Conservation (phyloP, 2,113 vertebrate species). For the Cinclus mexicanus region DNA sequence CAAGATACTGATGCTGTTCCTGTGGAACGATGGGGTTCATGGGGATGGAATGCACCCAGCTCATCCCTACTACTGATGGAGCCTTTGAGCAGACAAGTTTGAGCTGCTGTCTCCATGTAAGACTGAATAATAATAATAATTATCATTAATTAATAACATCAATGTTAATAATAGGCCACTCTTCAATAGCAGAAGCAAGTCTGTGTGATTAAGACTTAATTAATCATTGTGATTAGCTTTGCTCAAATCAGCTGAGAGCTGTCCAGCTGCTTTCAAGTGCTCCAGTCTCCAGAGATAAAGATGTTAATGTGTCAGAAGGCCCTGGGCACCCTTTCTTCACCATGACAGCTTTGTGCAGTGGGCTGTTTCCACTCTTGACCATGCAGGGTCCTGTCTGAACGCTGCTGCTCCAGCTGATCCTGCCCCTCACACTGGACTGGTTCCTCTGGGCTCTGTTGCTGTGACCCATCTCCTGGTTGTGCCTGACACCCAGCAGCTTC, state of each 20-base stretch:
- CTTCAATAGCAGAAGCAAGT: conserved; percentile 16
- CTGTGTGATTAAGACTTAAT: conserved; percentile 7
- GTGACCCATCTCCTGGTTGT: fast-evolving
- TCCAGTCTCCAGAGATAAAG: not conserved
- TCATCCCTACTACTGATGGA: fast-evolving
- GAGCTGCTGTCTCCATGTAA: not conserved
- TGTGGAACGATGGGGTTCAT: fast-evolving
- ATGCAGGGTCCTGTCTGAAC: fast-evolving
- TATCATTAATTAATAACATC: conserved; percentile 19
- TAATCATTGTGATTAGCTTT: conserved; percentile 26
- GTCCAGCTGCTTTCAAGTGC: not conserved
- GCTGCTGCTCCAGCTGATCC: not conserved
- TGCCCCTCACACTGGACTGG: fast-evolving
- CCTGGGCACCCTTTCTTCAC: not conserved
- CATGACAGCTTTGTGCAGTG: too few species aligned
- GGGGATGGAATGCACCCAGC: fast-evolving
- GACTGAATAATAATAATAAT: not conserved
- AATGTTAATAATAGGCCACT: conserved; percentile 24
- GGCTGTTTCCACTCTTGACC: too few species aligned
- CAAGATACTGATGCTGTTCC: not conserved
- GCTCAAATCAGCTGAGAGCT: not conserved
- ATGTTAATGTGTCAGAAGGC: not conserved
- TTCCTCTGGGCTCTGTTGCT: too few species aligned
- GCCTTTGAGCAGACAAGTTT: not conserved
- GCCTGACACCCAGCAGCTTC: not conserved